Evolutionary conservation across 2,113 vertebrate species (phyloP).

Genomic region (Blennius ocellaris): DNA sequence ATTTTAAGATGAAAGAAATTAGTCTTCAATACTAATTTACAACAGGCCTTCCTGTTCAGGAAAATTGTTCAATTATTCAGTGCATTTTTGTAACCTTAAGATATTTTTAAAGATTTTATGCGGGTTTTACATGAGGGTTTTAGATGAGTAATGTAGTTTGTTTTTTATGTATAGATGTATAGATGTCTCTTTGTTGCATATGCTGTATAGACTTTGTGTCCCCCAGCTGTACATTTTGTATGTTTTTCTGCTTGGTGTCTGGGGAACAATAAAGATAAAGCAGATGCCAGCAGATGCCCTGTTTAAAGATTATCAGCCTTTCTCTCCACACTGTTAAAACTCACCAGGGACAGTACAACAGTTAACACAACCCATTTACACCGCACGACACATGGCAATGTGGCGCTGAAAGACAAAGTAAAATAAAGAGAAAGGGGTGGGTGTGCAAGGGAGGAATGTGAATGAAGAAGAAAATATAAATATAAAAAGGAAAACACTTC

Average conservation of each 20-base stretch:
- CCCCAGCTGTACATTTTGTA: constrained; percentile 62
- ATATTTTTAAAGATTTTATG: too few species aligned
- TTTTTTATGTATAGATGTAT: neutral
- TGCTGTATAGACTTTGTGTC: constrained; percentile 10
- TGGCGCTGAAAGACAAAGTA: constrained; percentile 57
- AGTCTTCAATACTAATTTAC: too few species aligned
- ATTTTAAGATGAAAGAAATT: too few species aligned
- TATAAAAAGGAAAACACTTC: too few species aligned
- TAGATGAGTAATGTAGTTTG: neutral
- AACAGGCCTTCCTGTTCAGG: too few species aligned
- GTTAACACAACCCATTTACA: constrained; percentile 89
- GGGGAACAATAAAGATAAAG: constrained; percentile 96
- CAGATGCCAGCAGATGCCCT: constrained; percentile 98
- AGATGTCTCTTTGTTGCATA: constrained; percentile 14
- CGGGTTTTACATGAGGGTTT: too few species aligned
- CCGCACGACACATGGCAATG: constrained; percentile 69
- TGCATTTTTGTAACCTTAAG: too few species aligned
- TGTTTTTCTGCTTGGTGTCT: constrained; percentile 74
- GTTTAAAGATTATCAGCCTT: constrained; percentile 96
- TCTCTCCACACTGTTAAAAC: constrained; percentile 94
- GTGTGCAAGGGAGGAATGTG: too few species aligned
- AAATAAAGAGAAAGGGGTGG: constrained; percentile 56
- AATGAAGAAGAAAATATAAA: too few species aligned
- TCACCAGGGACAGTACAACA: constrained; percentile 87
- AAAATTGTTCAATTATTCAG: too few species aligned